These are phyloP conservation scores for Carterocephalus palaemon DNA, from an alignment of 2,888 invertebrate species.

Conservation along the genomic window DNA sequence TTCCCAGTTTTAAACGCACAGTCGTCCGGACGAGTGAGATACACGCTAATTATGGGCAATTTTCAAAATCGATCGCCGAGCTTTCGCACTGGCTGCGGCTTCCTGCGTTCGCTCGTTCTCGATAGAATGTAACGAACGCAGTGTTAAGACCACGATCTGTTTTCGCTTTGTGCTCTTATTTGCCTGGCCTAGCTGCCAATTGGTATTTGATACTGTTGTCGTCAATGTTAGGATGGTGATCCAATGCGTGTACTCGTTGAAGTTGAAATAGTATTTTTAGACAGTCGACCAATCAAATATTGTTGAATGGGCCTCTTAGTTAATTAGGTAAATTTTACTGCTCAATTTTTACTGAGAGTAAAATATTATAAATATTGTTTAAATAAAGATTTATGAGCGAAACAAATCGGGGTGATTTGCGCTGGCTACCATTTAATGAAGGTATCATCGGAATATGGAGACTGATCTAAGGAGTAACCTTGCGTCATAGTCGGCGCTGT, in stretches of 20 bases:
- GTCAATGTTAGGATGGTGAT: neutral
- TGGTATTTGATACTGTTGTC: conserved; percentile 4
- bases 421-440: conserved; percentile 72
- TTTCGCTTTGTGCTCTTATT: conserved; percentile 28
- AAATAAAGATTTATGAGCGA: too few relatives aligned
- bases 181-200: conserved; percentile 6
- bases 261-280: neutral
- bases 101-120: conserved; percentile 62
- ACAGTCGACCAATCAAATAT: too few relatives aligned
- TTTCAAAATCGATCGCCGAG: conserved; percentile 76
- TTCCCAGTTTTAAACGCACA: conserved; percentile 70
- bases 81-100: conserved; percentile 68
- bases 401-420: conserved; percentile 21
- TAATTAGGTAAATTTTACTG: too few relatives aligned
- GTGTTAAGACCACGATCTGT: conserved; percentile 32
- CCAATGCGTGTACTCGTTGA: neutral
- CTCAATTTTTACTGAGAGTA: too few relatives aligned
- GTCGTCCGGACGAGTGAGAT: conserved; percentile 68
- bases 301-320: too few relatives aligned
- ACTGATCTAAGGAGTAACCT: conserved; percentile 66
- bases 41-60: conserved; percentile 77
- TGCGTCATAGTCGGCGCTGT: conserved; percentile 66
- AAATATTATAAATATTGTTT: too few relatives aligned
- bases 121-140: conserved; percentile 49
- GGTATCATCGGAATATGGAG: conserved; percentile 64